Conservation (phyloP, 2,888 invertebrate genomes). For the Autographa gamma region DNA sequence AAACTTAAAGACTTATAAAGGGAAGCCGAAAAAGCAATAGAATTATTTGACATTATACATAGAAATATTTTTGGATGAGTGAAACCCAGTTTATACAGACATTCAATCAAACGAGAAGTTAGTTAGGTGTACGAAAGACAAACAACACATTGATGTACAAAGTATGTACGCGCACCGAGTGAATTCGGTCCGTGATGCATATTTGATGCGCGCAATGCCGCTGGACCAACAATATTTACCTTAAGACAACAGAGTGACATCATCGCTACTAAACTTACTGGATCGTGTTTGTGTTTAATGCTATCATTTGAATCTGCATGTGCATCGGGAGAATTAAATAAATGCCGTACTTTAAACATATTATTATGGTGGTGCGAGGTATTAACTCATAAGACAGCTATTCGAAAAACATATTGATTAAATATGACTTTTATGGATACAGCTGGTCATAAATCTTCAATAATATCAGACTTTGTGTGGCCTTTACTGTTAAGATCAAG, state of each 20-base stretch:
- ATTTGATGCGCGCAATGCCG: constrained; percentile 44
- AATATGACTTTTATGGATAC: neutral
- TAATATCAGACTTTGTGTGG: neutral
- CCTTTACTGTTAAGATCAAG: neutral
- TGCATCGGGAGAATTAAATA: neutral
- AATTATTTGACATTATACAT: neutral
- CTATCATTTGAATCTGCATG: constrained; percentile 36
- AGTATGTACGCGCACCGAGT: constrained; percentile 4
- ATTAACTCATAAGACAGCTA: neutral
- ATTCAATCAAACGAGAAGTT: constrained; percentile 6
- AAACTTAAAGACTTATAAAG: neutral
- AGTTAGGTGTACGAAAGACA: neutral
- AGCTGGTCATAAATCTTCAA: neutral
- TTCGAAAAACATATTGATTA: neutral
- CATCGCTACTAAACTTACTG: constrained; percentile 51
- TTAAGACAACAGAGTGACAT: constrained; percentile 59
- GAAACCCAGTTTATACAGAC: neutral
- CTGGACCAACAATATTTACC: constrained; percentile 56
- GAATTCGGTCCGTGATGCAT: constrained; percentile 43
- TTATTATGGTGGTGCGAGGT: neutral
- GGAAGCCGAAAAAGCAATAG: neutral
- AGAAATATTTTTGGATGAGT: neutral
- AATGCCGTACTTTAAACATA: neutral
- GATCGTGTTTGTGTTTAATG: constrained; percentile 47
- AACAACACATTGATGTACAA: constrained; percentile 10